Evolutionary conservation across 2,888 invertebrate genomes (phyloP).

Genomic region (Agapostemon virescens): DNA sequence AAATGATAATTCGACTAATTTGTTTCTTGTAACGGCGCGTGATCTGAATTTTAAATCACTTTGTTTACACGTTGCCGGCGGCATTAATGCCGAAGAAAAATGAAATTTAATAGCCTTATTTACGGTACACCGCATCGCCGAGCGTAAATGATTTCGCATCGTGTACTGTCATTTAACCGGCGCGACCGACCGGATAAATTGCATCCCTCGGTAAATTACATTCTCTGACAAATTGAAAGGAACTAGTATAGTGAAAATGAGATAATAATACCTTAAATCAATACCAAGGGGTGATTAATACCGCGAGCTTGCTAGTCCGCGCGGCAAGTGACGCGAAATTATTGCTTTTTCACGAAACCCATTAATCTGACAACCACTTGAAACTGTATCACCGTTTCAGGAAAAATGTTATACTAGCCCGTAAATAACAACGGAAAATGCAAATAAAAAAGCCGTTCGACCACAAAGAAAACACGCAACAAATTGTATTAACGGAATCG

Average conservation of each 20-base stretch:
- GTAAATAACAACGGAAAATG: neutral
- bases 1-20: slow-evolving; percentile 11
- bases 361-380: neutral
- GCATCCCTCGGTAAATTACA: slow-evolving; percentile 35
- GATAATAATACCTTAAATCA: slow-evolving; percentile 9
- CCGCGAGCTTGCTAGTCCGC: neutral
- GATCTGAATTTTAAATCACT: slow-evolving; percentile 9
- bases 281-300: neutral
- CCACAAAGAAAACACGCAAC: neutral
- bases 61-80: neutral
- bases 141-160: slow-evolving; percentile 21
- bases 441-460: neutral
- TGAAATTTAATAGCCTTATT: slow-evolving; percentile 35
- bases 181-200: slow-evolving; percentile 53
- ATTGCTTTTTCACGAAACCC: neutral
- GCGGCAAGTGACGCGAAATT: slow-evolving; percentile 2
- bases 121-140: slow-evolving; percentile 21
- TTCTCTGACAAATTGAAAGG: slow-evolving; percentile 13
- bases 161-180: slow-evolving; percentile 33
- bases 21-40: neutral
- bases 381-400: neutral
- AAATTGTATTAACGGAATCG: neutral
- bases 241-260: slow-evolving; percentile 8
- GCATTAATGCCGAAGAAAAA: neutral
- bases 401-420: neutral